Percentiles rank a stretch among this genome's conserved stretches.
phyloP scores from a whole-genome alignment of 2,113 vertebrate genomes.

The Microtus oregoni region DNA sequence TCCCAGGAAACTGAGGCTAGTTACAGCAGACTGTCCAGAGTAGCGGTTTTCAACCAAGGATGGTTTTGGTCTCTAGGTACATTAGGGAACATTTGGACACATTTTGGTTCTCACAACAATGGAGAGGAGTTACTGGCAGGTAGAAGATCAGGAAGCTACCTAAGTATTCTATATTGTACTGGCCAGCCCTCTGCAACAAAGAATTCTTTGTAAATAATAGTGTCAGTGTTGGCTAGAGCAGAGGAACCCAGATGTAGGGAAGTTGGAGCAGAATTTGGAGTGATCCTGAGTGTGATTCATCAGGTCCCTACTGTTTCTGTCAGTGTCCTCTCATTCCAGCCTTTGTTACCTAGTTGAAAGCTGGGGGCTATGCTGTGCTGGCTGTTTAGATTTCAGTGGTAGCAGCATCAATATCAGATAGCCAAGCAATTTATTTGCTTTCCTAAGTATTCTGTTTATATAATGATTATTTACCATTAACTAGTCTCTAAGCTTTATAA shows the following conservation, averaged over 20 bases:
- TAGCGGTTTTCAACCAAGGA: not conserved
- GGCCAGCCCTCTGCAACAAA: not conserved
- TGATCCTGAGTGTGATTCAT: not conserved
- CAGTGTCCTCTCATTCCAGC: conserved; percentile 52
- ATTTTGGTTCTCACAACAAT: not conserved
- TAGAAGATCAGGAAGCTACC: conserved; percentile 32
- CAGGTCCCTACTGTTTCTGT: conserved; percentile 23
- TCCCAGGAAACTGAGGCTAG: conserved; percentile 34
- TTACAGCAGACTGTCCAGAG: not conserved
- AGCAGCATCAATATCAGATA: not conserved
- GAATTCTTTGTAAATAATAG: conserved; percentile 9
- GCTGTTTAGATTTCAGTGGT: conserved; percentile 25
- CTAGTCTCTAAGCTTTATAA: not conserved
- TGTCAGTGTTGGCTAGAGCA: not conserved
- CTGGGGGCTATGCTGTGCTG: not conserved
- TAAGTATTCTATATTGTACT: conserved; percentile 4
- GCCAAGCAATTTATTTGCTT: conserved; percentile 20
- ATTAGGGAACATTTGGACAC: not conserved
- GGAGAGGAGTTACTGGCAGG: not conserved
- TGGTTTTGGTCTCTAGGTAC: not conserved
- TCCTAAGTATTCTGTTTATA: conserved; percentile 55
- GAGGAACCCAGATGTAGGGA: not conserved
- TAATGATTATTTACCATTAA: not conserved
- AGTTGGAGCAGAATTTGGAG: not conserved
- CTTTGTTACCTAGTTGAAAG: not conserved